Evolutionary conservation across 2,797 vertebrate genomes (phyloP).

Genomic region (Graptemys geographica): DNA sequence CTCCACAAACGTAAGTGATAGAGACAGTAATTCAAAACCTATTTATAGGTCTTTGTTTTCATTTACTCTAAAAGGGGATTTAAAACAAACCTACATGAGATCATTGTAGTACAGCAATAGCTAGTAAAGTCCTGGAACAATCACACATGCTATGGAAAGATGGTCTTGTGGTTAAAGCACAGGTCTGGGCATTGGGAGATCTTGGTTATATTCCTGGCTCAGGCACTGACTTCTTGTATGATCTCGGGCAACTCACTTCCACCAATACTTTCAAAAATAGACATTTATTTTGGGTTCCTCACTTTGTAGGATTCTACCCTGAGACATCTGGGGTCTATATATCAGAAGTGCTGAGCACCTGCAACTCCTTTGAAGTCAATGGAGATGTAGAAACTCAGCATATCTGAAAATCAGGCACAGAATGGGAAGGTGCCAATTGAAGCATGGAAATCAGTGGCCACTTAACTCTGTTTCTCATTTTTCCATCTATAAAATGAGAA

Average conservation of each 20-base stretch:
- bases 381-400: not conserved
- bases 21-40: slow-evolving; percentile 73
- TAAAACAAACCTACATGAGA: slow-evolving; percentile 31
- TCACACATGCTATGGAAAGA: not conserved
- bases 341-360: not conserved
- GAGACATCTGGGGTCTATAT: not conserved
- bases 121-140: slow-evolving; percentile 16
- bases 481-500: not conserved
- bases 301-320: not conserved
- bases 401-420: not conserved
- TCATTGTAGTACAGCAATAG: slow-evolving; percentile 29
- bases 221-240: not conserved
- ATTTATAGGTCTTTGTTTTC: slow-evolving; percentile 70
- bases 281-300: not conserved
- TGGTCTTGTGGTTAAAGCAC: not conserved
- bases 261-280: not conserved
- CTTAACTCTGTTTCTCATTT: not conserved
- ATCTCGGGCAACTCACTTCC: not conserved
- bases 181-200: not conserved
- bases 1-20: slow-evolving; percentile 61
- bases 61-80: slow-evolving; percentile 66
- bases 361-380: not conserved
- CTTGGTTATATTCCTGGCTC: not conserved
- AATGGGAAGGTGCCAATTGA: not conserved
- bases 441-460: not conserved